These are phyloP conservation scores for Marasmarcha lunaedactyla DNA, from an alignment of 2,888 invertebrate genomes.

Conservation along the genomic window DNA sequence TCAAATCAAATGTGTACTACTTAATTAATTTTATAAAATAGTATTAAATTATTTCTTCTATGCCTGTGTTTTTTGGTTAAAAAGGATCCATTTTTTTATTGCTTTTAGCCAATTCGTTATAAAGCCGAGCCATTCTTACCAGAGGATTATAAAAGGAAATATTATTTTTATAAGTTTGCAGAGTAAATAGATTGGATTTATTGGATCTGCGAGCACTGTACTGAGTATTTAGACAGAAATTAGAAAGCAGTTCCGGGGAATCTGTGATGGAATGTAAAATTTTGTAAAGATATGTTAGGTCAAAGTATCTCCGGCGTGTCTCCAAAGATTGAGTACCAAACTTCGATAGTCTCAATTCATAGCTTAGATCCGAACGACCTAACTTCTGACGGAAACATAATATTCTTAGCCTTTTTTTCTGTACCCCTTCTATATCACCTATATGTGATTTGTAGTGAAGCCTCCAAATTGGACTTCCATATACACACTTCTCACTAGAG, in stretches of 20 bases:
- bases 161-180: too few relatives aligned
- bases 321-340: not conserved
- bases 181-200: too few relatives aligned
- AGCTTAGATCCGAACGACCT: not conserved
- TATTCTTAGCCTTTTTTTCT: slow-evolving; percentile 3
- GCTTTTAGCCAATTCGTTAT: too few relatives aligned
- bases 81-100: too few relatives aligned
- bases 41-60: too few relatives aligned
- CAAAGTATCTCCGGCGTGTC: not conserved
- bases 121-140: too few relatives aligned
- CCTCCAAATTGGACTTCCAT: too few relatives aligned
- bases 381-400: not conserved
- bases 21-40: too few relatives aligned
- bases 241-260: not conserved
- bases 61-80: too few relatives aligned
- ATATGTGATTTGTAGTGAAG: not conserved
- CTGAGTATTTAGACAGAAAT: not conserved
- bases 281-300: not conserved
- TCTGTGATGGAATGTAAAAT: not conserved
- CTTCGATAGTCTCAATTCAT: not conserved
- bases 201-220: not conserved
- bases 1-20: too few relatives aligned
- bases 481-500: too few relatives aligned
- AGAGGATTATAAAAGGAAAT: too few relatives aligned
- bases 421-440: slow-evolving; percentile 2